phyloP scores from a whole-genome alignment of 2,113 vertebrate species.

The Oncorhynchus keta region DNA sequence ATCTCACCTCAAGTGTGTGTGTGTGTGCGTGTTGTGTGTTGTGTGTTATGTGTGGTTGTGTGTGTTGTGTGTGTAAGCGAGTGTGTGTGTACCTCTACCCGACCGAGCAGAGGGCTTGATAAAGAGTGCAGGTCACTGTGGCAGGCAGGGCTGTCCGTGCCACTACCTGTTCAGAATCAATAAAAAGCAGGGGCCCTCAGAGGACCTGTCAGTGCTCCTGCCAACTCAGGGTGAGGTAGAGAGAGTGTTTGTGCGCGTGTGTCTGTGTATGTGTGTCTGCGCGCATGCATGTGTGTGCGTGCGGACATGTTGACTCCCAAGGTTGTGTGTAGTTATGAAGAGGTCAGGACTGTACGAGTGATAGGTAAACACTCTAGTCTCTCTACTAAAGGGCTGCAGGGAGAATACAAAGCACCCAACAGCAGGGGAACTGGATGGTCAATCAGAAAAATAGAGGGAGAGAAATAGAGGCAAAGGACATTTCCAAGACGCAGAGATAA shows the following conservation, averaged over 20 bases:
- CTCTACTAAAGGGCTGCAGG: slow-evolving; percentile 26
- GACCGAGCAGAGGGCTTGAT: slow-evolving; percentile 41
- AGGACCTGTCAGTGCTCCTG: slow-evolving; percentile 51
- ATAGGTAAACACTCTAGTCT: slow-evolving; percentile 58
- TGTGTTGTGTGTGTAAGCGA: neutral
- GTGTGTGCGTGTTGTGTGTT: neutral
- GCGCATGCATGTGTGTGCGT: no score
- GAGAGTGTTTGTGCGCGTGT: no score
- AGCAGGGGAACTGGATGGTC: slow-evolving; percentile 41
- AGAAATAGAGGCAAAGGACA: neutral
- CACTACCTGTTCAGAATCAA: slow-evolving; percentile 63
- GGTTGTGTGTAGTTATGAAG: slow-evolving; percentile 61
- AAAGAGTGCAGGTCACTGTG: slow-evolving; percentile 61
- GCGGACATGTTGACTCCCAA: slow-evolving; percentile 41
- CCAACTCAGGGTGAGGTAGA: slow-evolving; percentile 32
- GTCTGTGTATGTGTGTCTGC: no score
- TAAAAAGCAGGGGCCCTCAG: slow-evolving; percentile 55
- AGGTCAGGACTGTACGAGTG: slow-evolving; percentile 51
- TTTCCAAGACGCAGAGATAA: neutral
- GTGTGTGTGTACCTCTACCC: slow-evolving; percentile 26
- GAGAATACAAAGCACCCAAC: slow-evolving; percentile 61
- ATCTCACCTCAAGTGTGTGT: no score
- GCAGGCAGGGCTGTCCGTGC: slow-evolving; percentile 38
- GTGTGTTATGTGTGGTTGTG: slow-evolving; percentile 7
- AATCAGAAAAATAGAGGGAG: neutral